Evolutionary conservation across 2,113 vertebrate genomes (phyloP).

Genomic region (Alligator sinensis): DNA sequence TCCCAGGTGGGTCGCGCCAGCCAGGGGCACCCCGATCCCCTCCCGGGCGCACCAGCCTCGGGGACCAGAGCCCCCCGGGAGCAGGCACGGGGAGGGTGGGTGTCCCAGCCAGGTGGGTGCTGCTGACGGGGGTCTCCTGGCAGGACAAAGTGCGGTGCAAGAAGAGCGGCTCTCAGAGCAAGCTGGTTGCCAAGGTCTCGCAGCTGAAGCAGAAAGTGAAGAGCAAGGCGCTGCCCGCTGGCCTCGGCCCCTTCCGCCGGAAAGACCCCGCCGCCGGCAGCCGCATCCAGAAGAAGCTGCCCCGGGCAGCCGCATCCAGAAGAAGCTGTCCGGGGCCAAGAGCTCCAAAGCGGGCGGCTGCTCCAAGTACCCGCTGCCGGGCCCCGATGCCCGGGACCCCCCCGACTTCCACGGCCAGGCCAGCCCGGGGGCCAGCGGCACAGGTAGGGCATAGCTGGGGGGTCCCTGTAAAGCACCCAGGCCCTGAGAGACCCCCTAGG

Average conservation of each 20-base stretch:
- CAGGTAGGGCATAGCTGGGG: background rate
- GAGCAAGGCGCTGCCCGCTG: constrained; percentile 80
- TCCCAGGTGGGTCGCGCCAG: constrained; percentile 31
- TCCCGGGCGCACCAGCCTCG: background rate
- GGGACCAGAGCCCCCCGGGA: too few relatives aligned
- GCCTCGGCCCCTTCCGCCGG: constrained; percentile 82
- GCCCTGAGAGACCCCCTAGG: fast-evolving
- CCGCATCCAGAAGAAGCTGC: constrained; percentile 85
- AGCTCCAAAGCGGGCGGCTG: constrained; percentile 62
- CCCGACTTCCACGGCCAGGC: constrained; percentile 55
- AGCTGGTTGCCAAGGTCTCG: constrained; percentile 82
- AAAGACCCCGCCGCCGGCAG: constrained; percentile 79
- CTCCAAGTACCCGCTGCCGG: constrained; percentile 75
- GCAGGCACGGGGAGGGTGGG: too few relatives aligned
- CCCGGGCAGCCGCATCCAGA: constrained; percentile 81
- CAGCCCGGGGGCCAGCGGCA: background rate
- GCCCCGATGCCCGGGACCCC: constrained; percentile 53
- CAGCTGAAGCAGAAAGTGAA: constrained; percentile 89
- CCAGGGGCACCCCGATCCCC: fast-evolving
- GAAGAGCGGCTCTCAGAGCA: constrained; percentile 76
- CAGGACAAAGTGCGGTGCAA: constrained; percentile 84
- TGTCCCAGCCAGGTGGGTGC: too few relatives aligned
- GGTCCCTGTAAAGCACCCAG: background rate
- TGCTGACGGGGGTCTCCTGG: too few relatives aligned
- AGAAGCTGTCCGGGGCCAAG: constrained; percentile 84